A percentile compares a stretch with the other conserved stretches of the same genome.
These are phyloP conservation scores for Agrotis segetum DNA, from an alignment of 2,888 invertebrate genomes.

Conservation along the genomic window DNA sequence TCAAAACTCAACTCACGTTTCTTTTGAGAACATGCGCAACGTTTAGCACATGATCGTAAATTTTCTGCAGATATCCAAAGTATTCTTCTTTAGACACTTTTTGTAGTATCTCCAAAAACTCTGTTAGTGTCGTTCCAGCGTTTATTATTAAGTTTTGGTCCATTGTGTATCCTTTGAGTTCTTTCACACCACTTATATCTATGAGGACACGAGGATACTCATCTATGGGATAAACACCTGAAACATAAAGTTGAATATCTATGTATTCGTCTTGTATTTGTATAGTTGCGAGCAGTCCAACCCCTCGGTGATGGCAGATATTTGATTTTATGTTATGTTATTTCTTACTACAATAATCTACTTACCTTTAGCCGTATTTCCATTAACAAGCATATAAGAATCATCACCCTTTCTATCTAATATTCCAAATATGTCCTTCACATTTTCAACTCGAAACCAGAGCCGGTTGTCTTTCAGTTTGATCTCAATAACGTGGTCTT, in stretches of 20 bases:
- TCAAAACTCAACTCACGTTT: constrained; percentile 89
- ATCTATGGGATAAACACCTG: constrained; percentile 81
- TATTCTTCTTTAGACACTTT: constrained; percentile 71
- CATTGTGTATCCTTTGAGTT: constrained; percentile 85
- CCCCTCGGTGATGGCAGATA: too few relatives aligned
- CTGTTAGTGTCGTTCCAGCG: constrained; percentile 89
- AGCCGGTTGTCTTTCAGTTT: constrained; percentile 69
- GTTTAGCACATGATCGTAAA: constrained; percentile 92
- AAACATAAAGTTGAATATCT: constrained; percentile 30
- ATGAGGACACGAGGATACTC: constrained; percentile 88
- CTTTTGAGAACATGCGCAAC: constrained; percentile 93
- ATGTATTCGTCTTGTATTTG: background rate
- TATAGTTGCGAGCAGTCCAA: background rate
- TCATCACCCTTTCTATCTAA: constrained; percentile 79
- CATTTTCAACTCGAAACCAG: constrained; percentile 89
- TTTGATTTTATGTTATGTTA: too few relatives aligned
- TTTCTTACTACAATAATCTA: background rate
- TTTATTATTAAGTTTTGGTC: constrained; percentile 88
- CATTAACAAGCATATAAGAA: constrained; percentile 93
- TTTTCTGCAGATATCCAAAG: constrained; percentile 90
- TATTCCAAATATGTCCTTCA: constrained; percentile 88
- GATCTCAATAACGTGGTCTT: constrained; percentile 71
- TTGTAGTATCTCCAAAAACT: constrained; percentile 85
- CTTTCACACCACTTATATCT: constrained; percentile 91
- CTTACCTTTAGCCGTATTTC: constrained; percentile 94